Evolutionary conservation across 2,888 invertebrate species (phyloP).

Genomic region (Rhorus exstirpatorius): DNA sequence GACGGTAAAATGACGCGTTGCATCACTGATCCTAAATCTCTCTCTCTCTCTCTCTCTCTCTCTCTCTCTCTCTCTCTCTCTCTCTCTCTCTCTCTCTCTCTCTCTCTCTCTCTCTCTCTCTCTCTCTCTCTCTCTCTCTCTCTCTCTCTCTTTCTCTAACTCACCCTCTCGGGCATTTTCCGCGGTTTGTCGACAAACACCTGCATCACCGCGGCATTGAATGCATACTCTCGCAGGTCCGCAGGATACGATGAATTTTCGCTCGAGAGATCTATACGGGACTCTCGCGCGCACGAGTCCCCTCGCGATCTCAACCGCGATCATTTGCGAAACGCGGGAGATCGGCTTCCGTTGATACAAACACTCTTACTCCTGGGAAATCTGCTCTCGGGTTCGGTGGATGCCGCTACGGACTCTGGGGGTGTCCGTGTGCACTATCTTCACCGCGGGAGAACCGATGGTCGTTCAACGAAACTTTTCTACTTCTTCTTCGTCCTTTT

Average conservation of each 20-base stretch:
- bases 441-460: slow-evolving; percentile 8
- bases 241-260: slow-evolving; percentile 39
- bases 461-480: slow-evolving; percentile 51
- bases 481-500: slow-evolving; percentile 1
- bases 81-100: background rate
- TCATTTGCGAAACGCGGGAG: slow-evolving; percentile 64
- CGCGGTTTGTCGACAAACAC: slow-evolving; percentile 28
- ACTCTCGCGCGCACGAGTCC: slow-evolving; percentile 16
- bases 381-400: background rate
- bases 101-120: background rate
- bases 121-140: too few relatives aligned
- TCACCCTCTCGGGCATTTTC: slow-evolving; percentile 5
- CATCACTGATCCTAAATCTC: too few relatives aligned
- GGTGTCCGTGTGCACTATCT: slow-evolving; percentile 50
- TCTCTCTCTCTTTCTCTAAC: slow-evolving; percentile 4
- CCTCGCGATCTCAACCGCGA: slow-evolving; percentile 42
- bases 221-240: slow-evolving; percentile 14
- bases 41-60: background rate
- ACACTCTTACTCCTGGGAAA: slow-evolving; percentile 3
- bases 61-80: background rate
- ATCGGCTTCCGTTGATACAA: slow-evolving; percentile 75
- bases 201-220: slow-evolving; percentile 46
- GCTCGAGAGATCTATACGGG: slow-evolving; percentile 35
- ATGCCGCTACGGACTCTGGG: slow-evolving; percentile 16
- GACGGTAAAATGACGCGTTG: too few relatives aligned